phyloP scores from a whole-genome alignment of 2,888 invertebrate species.

The Cheilosia vulpina region DNA sequence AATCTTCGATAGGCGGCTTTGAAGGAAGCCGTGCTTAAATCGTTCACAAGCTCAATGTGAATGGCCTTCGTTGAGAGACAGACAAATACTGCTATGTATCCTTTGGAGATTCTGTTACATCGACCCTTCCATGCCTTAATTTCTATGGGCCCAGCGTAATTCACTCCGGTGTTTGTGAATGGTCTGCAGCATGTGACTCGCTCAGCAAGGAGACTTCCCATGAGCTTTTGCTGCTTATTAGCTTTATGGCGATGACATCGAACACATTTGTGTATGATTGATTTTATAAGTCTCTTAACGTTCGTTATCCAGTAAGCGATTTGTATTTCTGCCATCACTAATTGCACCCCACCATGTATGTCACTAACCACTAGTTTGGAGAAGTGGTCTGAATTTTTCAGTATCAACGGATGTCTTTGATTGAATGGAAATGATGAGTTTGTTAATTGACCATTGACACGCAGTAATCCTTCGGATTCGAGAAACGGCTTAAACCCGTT shows the following conservation, averaged over 20 bases:
- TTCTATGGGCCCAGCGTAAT: too few species aligned
- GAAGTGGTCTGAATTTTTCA: background rate
- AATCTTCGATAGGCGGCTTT: background rate
- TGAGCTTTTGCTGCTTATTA: too few species aligned
- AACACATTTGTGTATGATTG: background rate
- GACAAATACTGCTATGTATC: too few species aligned
- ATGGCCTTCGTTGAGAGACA: background rate
- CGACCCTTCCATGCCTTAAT: too few species aligned
- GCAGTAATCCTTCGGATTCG: background rate
- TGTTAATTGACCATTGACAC: background rate
- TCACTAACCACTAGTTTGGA: too few species aligned
- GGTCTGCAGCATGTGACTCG: too few species aligned
- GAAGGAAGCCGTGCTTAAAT: background rate
- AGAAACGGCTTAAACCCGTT: too few species aligned
- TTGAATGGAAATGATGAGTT: constrained; percentile 3
- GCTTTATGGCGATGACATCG: constrained; percentile 1
- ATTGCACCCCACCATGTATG: background rate
- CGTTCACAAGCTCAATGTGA: background rate
- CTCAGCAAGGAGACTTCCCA: too few species aligned
- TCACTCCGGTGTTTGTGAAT: too few species aligned
- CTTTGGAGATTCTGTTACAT: too few species aligned
- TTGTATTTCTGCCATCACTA: constrained; percentile 9
- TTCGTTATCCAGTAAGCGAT: constrained; percentile 15
- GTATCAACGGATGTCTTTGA: constrained; percentile 6
- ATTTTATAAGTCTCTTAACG: background rate